Conservation (phyloP, 2,797 vertebrate species). For the Cyprinodon diabolis region DNA sequence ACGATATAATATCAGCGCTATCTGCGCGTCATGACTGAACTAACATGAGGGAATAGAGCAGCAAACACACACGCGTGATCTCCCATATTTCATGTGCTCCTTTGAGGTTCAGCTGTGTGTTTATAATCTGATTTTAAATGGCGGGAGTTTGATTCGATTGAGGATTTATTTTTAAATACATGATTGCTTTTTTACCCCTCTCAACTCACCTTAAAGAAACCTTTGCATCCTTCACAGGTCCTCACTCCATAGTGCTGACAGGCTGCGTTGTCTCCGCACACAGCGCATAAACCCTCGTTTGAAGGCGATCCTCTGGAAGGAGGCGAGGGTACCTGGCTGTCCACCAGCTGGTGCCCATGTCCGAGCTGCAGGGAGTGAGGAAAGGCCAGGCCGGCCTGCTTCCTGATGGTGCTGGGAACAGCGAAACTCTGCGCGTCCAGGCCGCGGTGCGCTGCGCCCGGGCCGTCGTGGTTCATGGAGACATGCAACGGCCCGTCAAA, state of each 20-base stretch:
- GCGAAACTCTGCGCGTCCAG: constrained; percentile 93
- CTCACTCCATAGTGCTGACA: constrained; percentile 98
- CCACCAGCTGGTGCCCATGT: constrained; percentile 94
- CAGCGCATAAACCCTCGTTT: constrained; percentile 96
- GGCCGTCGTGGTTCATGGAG: constrained; percentile 90
- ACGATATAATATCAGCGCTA: constrained; percentile 74
- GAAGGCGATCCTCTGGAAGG: constrained; percentile 95
- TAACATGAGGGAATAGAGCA: constrained; percentile 75
- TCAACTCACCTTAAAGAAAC: constrained; percentile 93
- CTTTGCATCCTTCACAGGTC: constrained; percentile 98
- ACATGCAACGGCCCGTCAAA: constrained; percentile 97
- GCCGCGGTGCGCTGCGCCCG: constrained; percentile 87
- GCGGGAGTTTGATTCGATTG: constrained; percentile 6
- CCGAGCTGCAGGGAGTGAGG: constrained; percentile 93
- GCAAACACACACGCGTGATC: constrained; percentile 85
- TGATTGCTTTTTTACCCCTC: constrained; percentile 15
- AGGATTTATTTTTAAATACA: background rate
- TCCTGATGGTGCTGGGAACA: constrained; percentile 91
- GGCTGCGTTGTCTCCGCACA: constrained; percentile 97
- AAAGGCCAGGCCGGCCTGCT: constrained; percentile 92
- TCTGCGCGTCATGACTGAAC: constrained; percentile 79
- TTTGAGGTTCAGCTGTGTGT: constrained; percentile 84
- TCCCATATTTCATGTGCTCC: constrained; percentile 85
- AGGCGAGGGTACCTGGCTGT: constrained; percentile 94
- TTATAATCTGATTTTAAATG: constrained; percentile 70